phyloP scores from a whole-genome alignment of 2,113 vertebrate genomes.

The Cardinalis cardinalis region DNA sequence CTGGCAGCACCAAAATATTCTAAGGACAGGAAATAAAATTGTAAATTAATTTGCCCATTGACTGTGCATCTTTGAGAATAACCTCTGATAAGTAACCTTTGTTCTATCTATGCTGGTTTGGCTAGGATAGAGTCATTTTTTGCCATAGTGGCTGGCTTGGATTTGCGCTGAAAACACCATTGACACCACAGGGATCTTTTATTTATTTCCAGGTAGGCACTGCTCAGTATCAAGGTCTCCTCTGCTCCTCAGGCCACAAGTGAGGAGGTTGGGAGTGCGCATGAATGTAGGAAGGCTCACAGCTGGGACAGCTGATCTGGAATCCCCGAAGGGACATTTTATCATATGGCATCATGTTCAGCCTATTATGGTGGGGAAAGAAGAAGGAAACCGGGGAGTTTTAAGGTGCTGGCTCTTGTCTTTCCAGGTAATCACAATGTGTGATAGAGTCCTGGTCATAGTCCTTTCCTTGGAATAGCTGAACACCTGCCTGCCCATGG shows the following conservation, averaged over 20 bases:
- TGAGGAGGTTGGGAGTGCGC: not conserved
- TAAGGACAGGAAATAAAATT: not conserved
- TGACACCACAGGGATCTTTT: not conserved
- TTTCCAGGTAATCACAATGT: fast-evolving
- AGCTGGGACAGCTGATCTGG: not conserved
- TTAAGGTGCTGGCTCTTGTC: not conserved
- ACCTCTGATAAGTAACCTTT: not conserved
- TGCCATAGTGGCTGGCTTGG: not conserved
- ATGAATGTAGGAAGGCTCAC: not conserved
- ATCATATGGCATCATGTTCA: not conserved
- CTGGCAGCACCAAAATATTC: not conserved
- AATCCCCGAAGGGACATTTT: not conserved
- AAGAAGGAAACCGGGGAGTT: not conserved
- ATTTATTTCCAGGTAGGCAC: not conserved
- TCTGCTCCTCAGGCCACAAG: not conserved
- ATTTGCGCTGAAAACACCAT: not conserved
- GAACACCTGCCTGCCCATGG: fast-evolving
- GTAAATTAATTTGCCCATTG: not conserved
- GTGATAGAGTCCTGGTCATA: not conserved
- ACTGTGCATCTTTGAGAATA: not conserved
- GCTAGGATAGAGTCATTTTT: not conserved
- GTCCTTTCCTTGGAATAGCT: not conserved
- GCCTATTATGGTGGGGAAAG: not conserved
- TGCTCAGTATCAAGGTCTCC: not conserved
- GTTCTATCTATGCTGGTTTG: not conserved